Conservation (phyloP, 2,888 invertebrate species). For the Tachina fera region DNA sequence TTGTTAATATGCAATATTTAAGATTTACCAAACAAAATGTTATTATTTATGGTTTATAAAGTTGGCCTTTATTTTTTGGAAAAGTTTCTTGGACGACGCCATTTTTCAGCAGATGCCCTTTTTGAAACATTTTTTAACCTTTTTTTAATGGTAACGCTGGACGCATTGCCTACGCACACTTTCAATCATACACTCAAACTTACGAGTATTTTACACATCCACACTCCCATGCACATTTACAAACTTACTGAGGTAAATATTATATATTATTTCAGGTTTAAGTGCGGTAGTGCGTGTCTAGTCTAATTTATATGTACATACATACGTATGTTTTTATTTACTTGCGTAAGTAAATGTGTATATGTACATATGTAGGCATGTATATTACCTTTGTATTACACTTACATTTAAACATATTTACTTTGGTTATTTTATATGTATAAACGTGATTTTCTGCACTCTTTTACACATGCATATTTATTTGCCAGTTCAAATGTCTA, state of each 20-base stretch:
- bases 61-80: too few relatives aligned
- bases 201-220: background rate
- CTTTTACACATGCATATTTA: background rate
- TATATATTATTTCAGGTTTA: slow-evolving; percentile 24
- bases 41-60: too few relatives aligned
- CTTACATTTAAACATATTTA: background rate
- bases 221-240: background rate
- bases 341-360: slow-evolving; percentile 12
- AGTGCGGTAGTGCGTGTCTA: slow-evolving; percentile 35
- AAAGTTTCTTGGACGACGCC: too few relatives aligned
- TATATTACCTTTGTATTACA: slow-evolving; percentile 31
- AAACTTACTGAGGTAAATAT: slow-evolving; percentile 19
- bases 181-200: background rate
- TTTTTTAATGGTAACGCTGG: too few relatives aligned
- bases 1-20: too few relatives aligned
- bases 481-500: slow-evolving; percentile 65
- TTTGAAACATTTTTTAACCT: too few relatives aligned
- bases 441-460: background rate
- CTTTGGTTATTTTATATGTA: background rate
- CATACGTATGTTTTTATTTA: slow-evolving; percentile 9
- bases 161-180: background rate
- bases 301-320: slow-evolving; percentile 3
- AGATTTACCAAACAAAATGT: too few relatives aligned
- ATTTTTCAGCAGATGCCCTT: too few relatives aligned
- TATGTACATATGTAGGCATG: background rate